Evolutionary conservation across 2,113 vertebrate species (phyloP), one percentile per base, ranked within the genome.

Genomic region (Pteruthius melanotis): DNA sequence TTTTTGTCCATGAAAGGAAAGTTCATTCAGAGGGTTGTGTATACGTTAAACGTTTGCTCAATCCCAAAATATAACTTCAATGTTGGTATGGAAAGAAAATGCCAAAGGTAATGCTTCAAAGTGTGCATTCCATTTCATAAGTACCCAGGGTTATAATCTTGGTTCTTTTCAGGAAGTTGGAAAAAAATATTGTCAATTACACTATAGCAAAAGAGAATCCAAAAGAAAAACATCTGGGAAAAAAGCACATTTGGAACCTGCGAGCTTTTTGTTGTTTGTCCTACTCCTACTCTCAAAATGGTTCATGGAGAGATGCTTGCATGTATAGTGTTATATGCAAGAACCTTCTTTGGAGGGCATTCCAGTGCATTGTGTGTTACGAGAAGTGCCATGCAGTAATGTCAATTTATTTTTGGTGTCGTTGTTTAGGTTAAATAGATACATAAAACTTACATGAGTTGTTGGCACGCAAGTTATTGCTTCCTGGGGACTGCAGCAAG

Each of bases 221-320:
- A 90, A 94, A 97, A 94, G 76, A 83, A 95, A 96, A 96, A 95
- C 83, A 95, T 94, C 94, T 97, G 97, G 91, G n/a, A 53, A 90
- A 94, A 94, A 17, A 20, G 65, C 6, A 9, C 23, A 75, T 69
- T 78, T 95, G 95, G 84, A 88, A 49, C 16, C 72, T 78, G 57
- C 49, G 13, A 79, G 30, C 13, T 92, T 83, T 74, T 66, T 77
- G 19, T 37, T 81, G 31, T 53, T 40, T 86, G 49, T 37, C 50
- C 63, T 69, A 56, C 18, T 31, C n/a, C 74, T 68, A 39, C 42
- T 76, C 28, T 83, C 42, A 79, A 89, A 92, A 85, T n/a, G 28
- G 45, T 54, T 44, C 31, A 77, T 39, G 74, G 26, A 76, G 28
- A 94, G 35, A 52, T 56, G 59, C 4, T 87, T 63, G n/a, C 63